Conservation (phyloP, 2,113 vertebrate genomes). For the Corapipo altera region DNA sequence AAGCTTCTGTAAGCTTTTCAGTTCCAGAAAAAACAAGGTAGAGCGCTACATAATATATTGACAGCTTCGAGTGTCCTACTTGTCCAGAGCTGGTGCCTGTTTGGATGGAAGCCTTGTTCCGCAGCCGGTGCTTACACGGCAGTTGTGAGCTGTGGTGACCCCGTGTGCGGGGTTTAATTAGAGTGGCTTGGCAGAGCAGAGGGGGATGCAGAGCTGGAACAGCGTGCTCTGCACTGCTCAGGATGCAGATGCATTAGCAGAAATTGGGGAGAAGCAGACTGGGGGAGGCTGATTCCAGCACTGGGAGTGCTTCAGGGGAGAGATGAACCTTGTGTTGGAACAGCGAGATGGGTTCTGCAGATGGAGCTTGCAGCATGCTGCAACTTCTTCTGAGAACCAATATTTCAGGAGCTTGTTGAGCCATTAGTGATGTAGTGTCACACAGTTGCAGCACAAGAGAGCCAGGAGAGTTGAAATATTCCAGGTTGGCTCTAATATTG, state of each 20-base stretch:
- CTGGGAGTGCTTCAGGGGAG: neutral
- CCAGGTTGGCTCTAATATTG: neutral
- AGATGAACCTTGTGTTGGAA: neutral
- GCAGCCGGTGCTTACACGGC: constrained; percentile 32
- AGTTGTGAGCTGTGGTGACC: constrained; percentile 27
- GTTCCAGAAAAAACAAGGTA: neutral
- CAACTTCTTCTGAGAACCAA: neutral
- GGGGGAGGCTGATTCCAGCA: neutral
- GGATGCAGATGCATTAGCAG: neutral
- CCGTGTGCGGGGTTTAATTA: constrained; percentile 30
- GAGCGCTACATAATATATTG: neutral
- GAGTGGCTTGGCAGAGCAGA: constrained; percentile 39
- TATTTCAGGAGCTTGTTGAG: neutral
- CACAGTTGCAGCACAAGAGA: neutral
- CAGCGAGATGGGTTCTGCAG: neutral
- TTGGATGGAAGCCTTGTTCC: constrained; percentile 47
- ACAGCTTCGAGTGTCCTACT: neutral
- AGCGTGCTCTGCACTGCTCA: neutral
- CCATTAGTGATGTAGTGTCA: neutral
- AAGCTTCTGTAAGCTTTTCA: constrained; percentile 6
- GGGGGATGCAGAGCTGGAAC: constrained; percentile 3
- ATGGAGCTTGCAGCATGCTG: neutral
- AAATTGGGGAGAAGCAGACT: neutral
- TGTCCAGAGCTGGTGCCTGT: neutral
- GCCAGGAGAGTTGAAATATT: neutral